Percentiles rank a stretch among this genome's conserved stretches.
These are phyloP conservation scores for Stichodactyla helianthus DNA, from an alignment of 64 coral and sea anemone genomes.

Conservation along the genomic window DNA sequence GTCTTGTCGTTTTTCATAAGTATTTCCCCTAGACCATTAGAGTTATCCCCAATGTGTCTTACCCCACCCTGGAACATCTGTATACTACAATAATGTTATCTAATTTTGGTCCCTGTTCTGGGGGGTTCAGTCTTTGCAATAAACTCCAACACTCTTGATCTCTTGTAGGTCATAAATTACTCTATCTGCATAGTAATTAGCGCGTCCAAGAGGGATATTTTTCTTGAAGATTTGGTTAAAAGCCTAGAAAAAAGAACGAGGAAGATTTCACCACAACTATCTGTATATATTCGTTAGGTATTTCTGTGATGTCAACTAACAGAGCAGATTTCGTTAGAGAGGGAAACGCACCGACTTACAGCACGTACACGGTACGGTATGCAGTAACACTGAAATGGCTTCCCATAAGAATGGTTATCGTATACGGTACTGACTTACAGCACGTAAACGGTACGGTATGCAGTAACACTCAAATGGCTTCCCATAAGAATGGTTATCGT, in stretches of 20 bases:
- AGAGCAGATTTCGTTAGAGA: too few relatives aligned
- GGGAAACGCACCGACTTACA: too few relatives aligned
- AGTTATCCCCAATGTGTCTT: neutral
- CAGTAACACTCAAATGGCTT: too few relatives aligned
- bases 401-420: too few relatives aligned
- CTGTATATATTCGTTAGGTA: too few relatives aligned
- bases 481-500: too few relatives aligned
- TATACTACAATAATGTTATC: neutral
- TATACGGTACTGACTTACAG: too few relatives aligned
- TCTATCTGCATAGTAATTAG: conserved; percentile 62
- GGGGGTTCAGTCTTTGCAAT: conserved; percentile 37
- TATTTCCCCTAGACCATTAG: neutral
- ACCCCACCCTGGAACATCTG: neutral
- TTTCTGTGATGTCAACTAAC: too few relatives aligned
- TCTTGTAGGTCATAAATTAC: conserved; percentile 56
- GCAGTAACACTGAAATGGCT: too few relatives aligned
- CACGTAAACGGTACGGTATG: too few relatives aligned
- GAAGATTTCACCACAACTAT: neutral
- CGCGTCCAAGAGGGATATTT: conserved; percentile 31
- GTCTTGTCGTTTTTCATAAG: neutral
- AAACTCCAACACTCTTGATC: conserved; percentile 43
- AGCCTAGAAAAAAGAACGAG: conserved; percentile 28
- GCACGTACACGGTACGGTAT: too few relatives aligned
- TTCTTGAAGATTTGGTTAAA: conserved; percentile 63
- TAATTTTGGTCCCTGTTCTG: neutral